Conservation (phyloP, 2,888 invertebrate species). For the Empis stercorea region DNA sequence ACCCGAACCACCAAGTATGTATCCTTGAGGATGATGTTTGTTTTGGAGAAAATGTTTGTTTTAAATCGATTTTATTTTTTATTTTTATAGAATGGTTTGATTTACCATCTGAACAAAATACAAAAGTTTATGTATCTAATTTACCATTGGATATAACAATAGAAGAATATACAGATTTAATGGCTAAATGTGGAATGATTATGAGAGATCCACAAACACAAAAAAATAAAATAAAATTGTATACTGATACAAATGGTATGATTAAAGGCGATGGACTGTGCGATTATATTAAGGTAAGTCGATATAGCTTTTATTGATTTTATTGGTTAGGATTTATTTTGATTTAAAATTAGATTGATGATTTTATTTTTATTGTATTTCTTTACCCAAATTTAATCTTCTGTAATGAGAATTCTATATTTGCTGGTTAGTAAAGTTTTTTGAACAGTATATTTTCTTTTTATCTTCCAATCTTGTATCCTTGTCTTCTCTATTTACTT, state of each 20-base stretch:
- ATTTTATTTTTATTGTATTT: too few species aligned
- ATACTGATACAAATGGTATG: slow-evolving; percentile 65
- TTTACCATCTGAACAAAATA: slow-evolving; percentile 72
- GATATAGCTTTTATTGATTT: not conserved
- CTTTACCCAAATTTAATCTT: too few species aligned
- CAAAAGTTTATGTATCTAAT: slow-evolving; percentile 91
- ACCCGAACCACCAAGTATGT: slow-evolving; percentile 38
- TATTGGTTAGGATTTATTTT: not conserved
- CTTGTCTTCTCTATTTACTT: too few species aligned
- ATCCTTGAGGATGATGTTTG: not conserved
- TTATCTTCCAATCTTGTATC: too few species aligned
- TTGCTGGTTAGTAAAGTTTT: too few species aligned
- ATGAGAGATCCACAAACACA: slow-evolving; percentile 71
- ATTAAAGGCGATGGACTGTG: slow-evolving; percentile 95
- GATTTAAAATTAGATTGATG: too few species aligned
- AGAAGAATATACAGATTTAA: slow-evolving; percentile 79
- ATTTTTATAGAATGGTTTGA: slow-evolving; percentile 74
- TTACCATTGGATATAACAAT: slow-evolving; percentile 79
- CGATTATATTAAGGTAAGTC: slow-evolving; percentile 81
- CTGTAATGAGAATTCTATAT: too few species aligned
- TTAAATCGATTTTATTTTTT: slow-evolving; percentile 2
- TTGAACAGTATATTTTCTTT: too few species aligned
- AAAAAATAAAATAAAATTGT: slow-evolving; percentile 83
- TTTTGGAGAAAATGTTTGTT: not conserved
- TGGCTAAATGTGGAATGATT: slow-evolving; percentile 93